These are phyloP conservation scores for Acrocephalus kingi DNA, from an alignment of 2,113 vertebrate species.

Conservation along the genomic window DNA sequence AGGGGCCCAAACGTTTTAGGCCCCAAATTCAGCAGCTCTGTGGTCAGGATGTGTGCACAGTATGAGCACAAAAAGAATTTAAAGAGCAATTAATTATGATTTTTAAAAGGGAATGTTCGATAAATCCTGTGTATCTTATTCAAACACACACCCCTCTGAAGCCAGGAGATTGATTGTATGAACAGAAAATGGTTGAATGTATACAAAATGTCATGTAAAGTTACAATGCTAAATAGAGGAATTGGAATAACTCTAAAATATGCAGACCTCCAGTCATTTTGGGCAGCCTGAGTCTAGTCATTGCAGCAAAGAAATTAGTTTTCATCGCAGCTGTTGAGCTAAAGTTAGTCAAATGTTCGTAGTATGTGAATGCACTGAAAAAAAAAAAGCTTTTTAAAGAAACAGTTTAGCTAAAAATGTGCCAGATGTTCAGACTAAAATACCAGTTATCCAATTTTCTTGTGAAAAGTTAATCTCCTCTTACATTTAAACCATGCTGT, in stretches of 20 bases:
- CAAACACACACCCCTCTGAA: neutral
- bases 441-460: constrained; percentile 59
- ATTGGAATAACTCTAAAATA: neutral
- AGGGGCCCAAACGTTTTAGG: neutral
- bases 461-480: constrained; percentile 51
- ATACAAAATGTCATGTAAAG: neutral
- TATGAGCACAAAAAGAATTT: neutral
- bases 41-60: neutral
- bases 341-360: neutral
- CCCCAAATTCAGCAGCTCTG: neutral
- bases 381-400: neutral
- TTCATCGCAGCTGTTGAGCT: neutral
- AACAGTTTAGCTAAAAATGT: constrained; percentile 37
- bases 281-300: neutral
- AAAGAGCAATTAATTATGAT: neutral
- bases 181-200: neutral
- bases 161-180: neutral
- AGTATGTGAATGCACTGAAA: neutral
- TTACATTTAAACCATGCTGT: constrained; percentile 58
- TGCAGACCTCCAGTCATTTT: neutral
- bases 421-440: constrained; percentile 63
- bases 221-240: neutral
- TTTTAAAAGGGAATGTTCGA: neutral
- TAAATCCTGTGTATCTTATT: neutral
- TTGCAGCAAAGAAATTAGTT: neutral